A percentile compares a stretch with the other conserved stretches of the same genome.
Conservation (phyloP, 2,888 invertebrate genomes). For the Chironomus riparius region DNA sequence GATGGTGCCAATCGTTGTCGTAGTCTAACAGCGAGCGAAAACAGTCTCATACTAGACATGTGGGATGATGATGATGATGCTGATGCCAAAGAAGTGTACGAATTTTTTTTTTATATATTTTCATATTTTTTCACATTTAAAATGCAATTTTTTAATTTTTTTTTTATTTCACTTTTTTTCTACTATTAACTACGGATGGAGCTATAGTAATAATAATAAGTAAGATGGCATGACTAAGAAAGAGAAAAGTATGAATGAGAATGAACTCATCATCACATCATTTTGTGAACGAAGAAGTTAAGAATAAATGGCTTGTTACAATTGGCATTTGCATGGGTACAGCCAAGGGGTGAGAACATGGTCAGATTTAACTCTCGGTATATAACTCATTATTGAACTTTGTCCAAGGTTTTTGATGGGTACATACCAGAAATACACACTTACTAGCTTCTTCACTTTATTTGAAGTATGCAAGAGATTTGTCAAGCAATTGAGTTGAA, state of each 20-base stretch:
- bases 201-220: not conserved
- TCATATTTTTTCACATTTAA: not conserved
- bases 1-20: not conserved
- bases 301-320: not conserved
- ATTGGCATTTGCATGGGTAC: not conserved
- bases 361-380: too few species aligned
- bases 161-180: not conserved
- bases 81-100: not conserved
- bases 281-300: not conserved
- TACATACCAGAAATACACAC: too few species aligned
- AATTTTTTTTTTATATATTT: not conserved
- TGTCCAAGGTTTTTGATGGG: too few species aligned
- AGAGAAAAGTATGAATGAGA: not conserved
- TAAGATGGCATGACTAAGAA: not conserved
- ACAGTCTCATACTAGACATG: not conserved
- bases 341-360: too few species aligned
- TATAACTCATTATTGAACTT: too few species aligned
- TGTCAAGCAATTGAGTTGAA: too few species aligned
- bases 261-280: not conserved
- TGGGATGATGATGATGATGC: not conserved
- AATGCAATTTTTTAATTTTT: too few species aligned
- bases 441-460: too few species aligned
- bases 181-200: not conserved
- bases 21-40: not conserved
- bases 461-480: too few species aligned